Conservation (phyloP, 2,113 vertebrate species). For the Albula goreensis region DNA sequence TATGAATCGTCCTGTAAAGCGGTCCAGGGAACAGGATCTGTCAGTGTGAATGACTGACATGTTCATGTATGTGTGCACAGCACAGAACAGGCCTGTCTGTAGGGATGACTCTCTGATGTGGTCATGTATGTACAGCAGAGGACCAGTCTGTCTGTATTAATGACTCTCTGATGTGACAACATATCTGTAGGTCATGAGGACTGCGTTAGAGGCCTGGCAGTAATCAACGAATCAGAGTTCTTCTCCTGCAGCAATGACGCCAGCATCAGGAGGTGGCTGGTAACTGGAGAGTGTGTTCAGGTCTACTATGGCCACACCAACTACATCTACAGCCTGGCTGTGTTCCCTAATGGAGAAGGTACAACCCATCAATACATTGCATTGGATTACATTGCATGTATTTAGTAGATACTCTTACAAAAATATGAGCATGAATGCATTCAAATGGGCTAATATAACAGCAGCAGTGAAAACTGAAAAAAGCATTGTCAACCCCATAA, state of each 20-base stretch:
- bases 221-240: constrained; percentile 86
- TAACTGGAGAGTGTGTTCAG: constrained; percentile 88
- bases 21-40: too few species aligned
- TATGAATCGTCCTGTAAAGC: too few species aligned
- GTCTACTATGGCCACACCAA: constrained; percentile 93
- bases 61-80: not conserved
- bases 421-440: not conserved
- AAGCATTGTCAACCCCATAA: too few species aligned
- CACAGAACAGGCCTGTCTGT: not conserved
- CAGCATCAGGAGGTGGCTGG: constrained; percentile 89
- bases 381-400: not conserved
- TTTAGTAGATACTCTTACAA: not conserved
- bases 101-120: not conserved
- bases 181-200: constrained; percentile 87
- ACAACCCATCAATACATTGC: constrained; percentile 14
- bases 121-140: constrained; percentile 31
- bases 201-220: constrained; percentile 90
- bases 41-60: not conserved
- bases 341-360: constrained; percentile 89
- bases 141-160: not conserved
- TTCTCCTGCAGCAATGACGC: constrained; percentile 96
- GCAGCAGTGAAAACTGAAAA: too few species aligned
- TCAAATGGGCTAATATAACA: too few species aligned
- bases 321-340: constrained; percentile 92
- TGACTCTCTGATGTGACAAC: not conserved